These are phyloP conservation scores for Emydocephalus ijimae DNA, from an alignment of 2,113 vertebrate species.

Conservation along the genomic window DNA sequence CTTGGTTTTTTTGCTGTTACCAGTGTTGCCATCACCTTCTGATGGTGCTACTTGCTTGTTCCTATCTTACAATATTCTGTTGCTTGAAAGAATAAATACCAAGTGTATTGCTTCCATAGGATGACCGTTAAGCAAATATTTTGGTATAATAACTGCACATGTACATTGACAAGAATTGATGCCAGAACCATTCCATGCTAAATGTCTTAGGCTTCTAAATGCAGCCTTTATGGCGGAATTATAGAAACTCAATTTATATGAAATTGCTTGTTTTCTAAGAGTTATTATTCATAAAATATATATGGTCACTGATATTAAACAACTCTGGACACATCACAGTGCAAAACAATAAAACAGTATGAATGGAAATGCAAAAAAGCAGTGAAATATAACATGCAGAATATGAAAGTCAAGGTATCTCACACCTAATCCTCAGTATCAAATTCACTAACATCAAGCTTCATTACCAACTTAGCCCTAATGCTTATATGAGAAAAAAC, in stretches of 20 bases:
- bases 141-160: background rate
- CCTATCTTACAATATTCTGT: background rate
- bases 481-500: background rate
- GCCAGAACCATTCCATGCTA: background rate
- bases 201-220: background rate
- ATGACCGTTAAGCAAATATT: background rate
- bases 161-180: background rate
- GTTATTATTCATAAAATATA: background rate
- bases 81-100: background rate
- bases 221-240: background rate
- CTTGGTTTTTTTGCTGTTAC: background rate
- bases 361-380: background rate
- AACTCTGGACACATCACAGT: background rate
- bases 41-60: background rate
- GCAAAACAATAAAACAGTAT: background rate
- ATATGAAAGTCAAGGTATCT: background rate
- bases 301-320: background rate
- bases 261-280: background rate
- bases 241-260: background rate
- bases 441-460: background rate
- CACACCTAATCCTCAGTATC: background rate
- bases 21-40: background rate
- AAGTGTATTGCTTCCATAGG: background rate
- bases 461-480: background rate
- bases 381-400: background rate